phyloP scores from a whole-genome alignment of 2,888 invertebrate species.

The Thymelicus acteon region DNA sequence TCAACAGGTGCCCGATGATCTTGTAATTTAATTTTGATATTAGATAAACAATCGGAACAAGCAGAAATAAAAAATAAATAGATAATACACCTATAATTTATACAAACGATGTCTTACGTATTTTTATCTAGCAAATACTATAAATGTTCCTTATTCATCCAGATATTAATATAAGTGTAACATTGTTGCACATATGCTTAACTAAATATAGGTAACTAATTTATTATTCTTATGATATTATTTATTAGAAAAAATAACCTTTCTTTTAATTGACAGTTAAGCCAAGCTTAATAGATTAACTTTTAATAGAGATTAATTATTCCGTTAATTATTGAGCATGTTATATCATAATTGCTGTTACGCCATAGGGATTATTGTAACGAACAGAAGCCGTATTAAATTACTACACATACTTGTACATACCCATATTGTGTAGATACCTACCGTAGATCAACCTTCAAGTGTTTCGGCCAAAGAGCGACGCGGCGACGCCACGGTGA shows the following conservation, averaged over 20 bases:
- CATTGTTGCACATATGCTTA: no score
- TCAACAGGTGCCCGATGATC: constrained; percentile 65
- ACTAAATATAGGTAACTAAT: no score
- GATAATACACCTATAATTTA: no score
- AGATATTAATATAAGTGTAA: no score
- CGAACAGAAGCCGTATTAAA: not conserved
- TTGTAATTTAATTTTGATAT: constrained; percentile 45
- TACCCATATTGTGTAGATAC: no score
- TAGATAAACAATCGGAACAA: constrained; percentile 37
- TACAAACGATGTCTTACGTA: not conserved
- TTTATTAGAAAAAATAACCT: not conserved
- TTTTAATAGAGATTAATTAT: constrained; percentile 5
- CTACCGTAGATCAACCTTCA: no score
- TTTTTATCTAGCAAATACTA: no score
- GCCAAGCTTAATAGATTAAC: not conserved
- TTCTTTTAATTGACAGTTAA: not conserved
- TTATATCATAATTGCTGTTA: not conserved
- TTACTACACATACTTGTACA: not conserved
- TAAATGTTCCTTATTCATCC: no score
- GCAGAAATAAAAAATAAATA: constrained; percentile 2
- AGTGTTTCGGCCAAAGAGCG: not conserved
- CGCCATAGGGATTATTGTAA: not conserved
- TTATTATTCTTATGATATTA: no score
- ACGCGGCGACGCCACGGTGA: not conserved
- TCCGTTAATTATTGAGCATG: constrained; percentile 2